Percentiles rank a stretch among this genome's conserved stretches.
These are phyloP conservation scores for Xanthia icteritia DNA, from an alignment of 2,888 invertebrate genomes.

Conservation along the genomic window DNA sequence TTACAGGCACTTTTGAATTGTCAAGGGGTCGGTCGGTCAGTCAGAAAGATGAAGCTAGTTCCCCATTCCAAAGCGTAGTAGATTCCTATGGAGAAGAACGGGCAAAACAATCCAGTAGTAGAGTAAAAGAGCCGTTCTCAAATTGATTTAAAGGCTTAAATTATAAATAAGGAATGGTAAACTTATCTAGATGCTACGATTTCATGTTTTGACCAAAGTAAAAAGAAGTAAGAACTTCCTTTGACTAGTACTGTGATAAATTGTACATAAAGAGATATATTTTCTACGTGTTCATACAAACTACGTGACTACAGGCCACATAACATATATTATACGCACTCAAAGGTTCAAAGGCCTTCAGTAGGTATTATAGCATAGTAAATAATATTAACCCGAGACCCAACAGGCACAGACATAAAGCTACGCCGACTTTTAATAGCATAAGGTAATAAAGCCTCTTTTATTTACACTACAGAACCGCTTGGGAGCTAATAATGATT, in stretches of 20 bases:
- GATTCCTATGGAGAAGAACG: too few relatives aligned
- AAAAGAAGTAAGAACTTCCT: constrained; percentile 32
- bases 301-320: constrained; percentile 42
- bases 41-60: too few relatives aligned
- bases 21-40: too few relatives aligned
- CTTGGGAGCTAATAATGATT: constrained; percentile 55
- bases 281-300: constrained; percentile 35
- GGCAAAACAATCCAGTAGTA: background rate
- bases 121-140: background rate
- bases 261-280: constrained; percentile 45
- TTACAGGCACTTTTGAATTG: too few relatives aligned
- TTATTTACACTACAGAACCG: constrained; percentile 58
- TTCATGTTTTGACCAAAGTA: constrained; percentile 34
- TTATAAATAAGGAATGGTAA: constrained; percentile 42
- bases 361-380: constrained; percentile 45
- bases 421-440: constrained; percentile 55
- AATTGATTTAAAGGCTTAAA: constrained; percentile 29
- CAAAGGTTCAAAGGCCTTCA: constrained; percentile 42
- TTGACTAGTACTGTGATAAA: constrained; percentile 34
- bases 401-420: constrained; percentile 53
- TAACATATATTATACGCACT: constrained; percentile 22
- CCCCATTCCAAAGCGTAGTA: too few relatives aligned
- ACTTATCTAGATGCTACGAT: constrained; percentile 30
- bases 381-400: constrained; percentile 50
- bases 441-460: constrained; percentile 56